Evolutionary conservation across 2,888 invertebrate species (phyloP).

Genomic region (Patella pellucida): DNA sequence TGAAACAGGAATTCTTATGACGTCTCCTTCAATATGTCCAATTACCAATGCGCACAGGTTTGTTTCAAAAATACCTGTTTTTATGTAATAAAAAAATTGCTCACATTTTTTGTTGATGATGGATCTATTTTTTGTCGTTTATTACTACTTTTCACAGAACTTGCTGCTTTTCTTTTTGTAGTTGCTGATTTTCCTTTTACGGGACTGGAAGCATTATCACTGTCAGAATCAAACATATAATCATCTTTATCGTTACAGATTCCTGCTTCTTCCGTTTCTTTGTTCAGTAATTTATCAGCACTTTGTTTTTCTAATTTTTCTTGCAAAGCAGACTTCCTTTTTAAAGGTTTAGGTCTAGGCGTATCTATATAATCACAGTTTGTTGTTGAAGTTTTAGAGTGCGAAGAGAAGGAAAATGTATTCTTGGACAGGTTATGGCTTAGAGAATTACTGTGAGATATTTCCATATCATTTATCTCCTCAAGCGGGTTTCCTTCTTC

Average conservation of each 20-base stretch:
- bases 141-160: neutral
- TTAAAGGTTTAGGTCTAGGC: neutral
- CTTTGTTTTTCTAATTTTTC: constrained; percentile 4
- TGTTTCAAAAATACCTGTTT: too few species aligned
- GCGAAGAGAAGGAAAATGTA: too few species aligned
- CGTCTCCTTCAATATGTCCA: too few species aligned
- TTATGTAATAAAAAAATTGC: too few species aligned
- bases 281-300: neutral
- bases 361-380: neutral
- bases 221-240: neutral
- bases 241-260: neutral
- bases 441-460: too few species aligned
- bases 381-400: neutral
- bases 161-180: neutral
- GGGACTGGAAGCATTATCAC: neutral
- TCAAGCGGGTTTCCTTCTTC: neutral
- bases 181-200: neutral
- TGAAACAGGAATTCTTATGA: too few species aligned
- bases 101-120: constrained; percentile 10
- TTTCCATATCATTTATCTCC: neutral
- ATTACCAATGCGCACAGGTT: too few species aligned
- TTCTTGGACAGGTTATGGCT: too few species aligned
- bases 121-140: constrained; percentile 2
- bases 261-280: neutral
- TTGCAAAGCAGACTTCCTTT: neutral